phyloP scores from a whole-genome alignment of 2,888 invertebrate species.

The Ophioninae sp. region DNA sequence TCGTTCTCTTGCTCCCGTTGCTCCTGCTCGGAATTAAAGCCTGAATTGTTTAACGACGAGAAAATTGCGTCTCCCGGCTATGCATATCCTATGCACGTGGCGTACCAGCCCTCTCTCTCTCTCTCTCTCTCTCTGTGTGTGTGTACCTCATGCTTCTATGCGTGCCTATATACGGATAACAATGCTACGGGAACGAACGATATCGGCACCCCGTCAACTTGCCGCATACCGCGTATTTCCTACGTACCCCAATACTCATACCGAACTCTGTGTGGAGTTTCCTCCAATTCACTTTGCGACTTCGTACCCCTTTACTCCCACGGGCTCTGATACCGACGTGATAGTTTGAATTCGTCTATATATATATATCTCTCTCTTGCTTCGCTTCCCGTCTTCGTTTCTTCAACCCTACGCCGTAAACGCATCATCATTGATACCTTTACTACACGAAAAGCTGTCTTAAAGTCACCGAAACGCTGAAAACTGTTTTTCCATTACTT shows the following conservation, averaged over 20 bases:
- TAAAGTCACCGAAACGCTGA: too few species aligned
- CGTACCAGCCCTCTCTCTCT: too few species aligned
- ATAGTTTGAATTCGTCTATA: too few species aligned
- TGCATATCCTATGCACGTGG: constrained; percentile 58
- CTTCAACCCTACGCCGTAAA: too few species aligned
- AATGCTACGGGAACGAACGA: constrained; percentile 6
- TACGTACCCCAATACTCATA: constrained; percentile 6
- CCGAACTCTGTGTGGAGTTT: constrained; percentile 35
- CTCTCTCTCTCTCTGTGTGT: neutral
- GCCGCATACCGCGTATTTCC: constrained; percentile 5
- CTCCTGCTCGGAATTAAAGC: constrained; percentile 70
- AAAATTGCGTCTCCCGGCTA: constrained; percentile 68
- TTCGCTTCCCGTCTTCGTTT: too few species aligned
- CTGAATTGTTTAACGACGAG: constrained; percentile 71
- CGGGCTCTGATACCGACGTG: too few species aligned
- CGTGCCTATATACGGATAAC: constrained; percentile 20
- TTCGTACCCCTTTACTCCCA: too few species aligned
- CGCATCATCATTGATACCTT: too few species aligned
- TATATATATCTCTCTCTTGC: too few species aligned
- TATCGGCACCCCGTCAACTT: constrained; percentile 27
- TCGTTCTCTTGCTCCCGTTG: constrained; percentile 63
- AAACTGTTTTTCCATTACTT: too few species aligned
- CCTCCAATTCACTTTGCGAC: constrained; percentile 41
- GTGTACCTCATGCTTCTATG: constrained; percentile 1
- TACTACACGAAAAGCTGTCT: too few species aligned